phyloP scores from a whole-genome alignment of 2,888 invertebrate species.

The Epsilonema sp. region DNA sequence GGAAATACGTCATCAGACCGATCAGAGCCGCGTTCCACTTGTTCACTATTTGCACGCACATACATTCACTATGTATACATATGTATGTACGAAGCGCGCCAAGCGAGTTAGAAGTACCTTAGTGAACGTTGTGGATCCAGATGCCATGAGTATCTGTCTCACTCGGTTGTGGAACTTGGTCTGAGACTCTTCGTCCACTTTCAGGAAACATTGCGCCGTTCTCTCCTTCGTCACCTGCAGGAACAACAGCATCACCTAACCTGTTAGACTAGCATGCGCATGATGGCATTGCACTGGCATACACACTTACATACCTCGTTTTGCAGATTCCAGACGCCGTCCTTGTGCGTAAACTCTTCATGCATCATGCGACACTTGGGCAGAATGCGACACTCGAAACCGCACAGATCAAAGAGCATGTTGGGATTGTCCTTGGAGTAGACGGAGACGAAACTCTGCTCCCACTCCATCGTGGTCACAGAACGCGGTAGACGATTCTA shows the following conservation, averaged over 20 bases:
- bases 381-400: constrained; percentile 92
- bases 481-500: constrained; percentile 81
- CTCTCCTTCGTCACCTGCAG: constrained; percentile 68
- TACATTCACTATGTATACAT: constrained; percentile 1
- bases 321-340: constrained; percentile 98
- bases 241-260: not conserved
- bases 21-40: constrained; percentile 99
- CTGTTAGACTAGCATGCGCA: not conserved
- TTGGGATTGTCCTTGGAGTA: constrained; percentile 99
- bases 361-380: constrained; percentile 50
- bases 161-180: constrained; percentile 96
- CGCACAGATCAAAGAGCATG: constrained; percentile 93
- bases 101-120: constrained; percentile 39
- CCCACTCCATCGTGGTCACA: constrained; percentile 96
- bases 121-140: constrained; percentile 97
- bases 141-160: constrained; percentile 96
- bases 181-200: constrained; percentile 94
- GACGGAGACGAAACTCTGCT: constrained; percentile 93
- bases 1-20: constrained; percentile 97
- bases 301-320: constrained; percentile 67
- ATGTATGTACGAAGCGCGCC: not conserved
- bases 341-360: constrained; percentile 85
- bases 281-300: too few relatives aligned
- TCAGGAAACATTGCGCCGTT: constrained; percentile 91
- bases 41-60: constrained; percentile 58